Evolutionary conservation across 2,888 invertebrate genomes (phyloP), one percentile per base, ranked within the genome.

Genomic region (Auanema freiburgensis): DNA sequence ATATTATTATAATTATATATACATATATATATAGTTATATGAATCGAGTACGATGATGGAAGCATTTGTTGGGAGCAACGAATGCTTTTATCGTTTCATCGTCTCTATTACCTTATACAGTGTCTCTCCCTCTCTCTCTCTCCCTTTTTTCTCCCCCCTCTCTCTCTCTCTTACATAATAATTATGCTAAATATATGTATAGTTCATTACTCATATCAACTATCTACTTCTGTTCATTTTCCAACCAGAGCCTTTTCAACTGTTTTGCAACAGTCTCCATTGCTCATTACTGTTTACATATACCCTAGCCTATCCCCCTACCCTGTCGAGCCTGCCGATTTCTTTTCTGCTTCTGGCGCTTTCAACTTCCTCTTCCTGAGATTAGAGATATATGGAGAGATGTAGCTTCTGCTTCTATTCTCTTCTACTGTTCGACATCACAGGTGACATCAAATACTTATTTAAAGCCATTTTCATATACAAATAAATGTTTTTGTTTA

Each of bases 61-160:
- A n/a, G n/a, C n/a, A n/a, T n/a, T n/a, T n/a, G n/a, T n/a, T n/a
- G n/a, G n/a, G n/a, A n/a, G n/a, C n/a, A n/a, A n/a, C n/a, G n/a
- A n/a, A n/a, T n/a, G n/a, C n/a, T n/a, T n/a, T n/a, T n/a, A n/a
- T n/a, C n/a, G n/a, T n/a, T n/a, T 51, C 16, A 23, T 21, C n/a
- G 11, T n/a, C 21, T 51, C 16, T 8, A 16, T 46, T 46, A 46
- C 25, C 41, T 24, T 40, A n/a, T 41, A 12, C 41, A 33, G 12
- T 40, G 21, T 55, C 25, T n/a, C 33, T 14, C 43, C 12, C 57
- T 11, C 57, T 42, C 23, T 46, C 24, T 25, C 24, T 21, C 24
- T 54, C 54, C 18, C 24, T 50, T 23, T 46, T 24, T 50, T 33
- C 51, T 40, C 51, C 57, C 57, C 55, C 49, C 21, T 16, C 21